A percentile compares a stretch with the other conserved stretches of the same genome.
These are phyloP conservation scores for Sciurus carolinensis DNA, from an alignment of 2,797 vertebrate species.

Conservation along the genomic window DNA sequence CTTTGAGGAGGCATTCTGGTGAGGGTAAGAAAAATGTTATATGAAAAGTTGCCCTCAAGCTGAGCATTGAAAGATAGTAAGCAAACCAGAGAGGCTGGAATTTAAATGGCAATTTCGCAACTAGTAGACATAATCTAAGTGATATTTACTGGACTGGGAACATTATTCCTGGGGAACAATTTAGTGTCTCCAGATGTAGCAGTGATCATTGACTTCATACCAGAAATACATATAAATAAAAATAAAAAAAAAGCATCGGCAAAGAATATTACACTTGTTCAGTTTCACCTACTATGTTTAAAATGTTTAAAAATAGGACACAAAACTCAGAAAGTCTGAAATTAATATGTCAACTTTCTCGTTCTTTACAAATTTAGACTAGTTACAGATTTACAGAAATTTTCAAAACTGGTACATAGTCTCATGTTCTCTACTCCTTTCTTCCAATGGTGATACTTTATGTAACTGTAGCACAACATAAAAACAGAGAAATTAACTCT, in stretches of 20 bases:
- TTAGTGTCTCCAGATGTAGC: neutral
- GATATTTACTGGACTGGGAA: neutral
- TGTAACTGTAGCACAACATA: neutral
- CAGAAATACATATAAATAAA: neutral
- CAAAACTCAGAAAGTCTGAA: neutral
- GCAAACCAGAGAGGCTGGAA: neutral
- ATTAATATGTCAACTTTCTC: neutral
- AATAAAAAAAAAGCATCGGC: neutral
- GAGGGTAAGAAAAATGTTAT: neutral
- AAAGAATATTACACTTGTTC: neutral
- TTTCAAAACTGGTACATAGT: neutral
- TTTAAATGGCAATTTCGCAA: neutral
- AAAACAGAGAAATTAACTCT: neutral
- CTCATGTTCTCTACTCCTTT: neutral
- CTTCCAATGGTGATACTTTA: neutral
- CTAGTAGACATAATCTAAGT: neutral
- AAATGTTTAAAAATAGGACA: neutral
- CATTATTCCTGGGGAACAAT: neutral
- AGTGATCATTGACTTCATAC: neutral
- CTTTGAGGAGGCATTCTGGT: neutral
- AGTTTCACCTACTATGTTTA: neutral
- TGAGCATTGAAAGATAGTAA: neutral
- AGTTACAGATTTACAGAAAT: neutral
- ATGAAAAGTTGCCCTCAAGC: neutral
- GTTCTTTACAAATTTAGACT: neutral